Conservation (phyloP, 1,140 invertebrate species). For the Homalodisca vitripennis region DNA sequence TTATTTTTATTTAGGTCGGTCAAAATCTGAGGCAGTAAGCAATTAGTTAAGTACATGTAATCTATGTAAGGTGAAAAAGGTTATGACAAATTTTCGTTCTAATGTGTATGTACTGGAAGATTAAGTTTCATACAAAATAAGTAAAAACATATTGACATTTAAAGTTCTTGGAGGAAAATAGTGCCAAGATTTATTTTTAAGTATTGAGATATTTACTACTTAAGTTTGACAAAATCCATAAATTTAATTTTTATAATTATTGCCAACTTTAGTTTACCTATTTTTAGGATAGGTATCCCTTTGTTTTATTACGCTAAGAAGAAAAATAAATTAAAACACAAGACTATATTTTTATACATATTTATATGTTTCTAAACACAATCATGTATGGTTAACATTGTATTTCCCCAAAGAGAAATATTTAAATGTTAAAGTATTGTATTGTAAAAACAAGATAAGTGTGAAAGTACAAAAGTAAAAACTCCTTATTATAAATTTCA, state of each 20-base stretch:
- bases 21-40: no score
- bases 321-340: background rate
- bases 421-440: background rate
- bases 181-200: background rate
- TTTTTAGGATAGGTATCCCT: background rate
- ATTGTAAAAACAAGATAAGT: background rate
- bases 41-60: no score
- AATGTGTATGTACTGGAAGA: no score
- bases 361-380: background rate
- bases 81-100: no score
- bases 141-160: background rate
- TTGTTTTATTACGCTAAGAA: background rate
- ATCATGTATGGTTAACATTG: conserved; percentile 1
- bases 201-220: background rate
- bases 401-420: conserved; percentile 1
- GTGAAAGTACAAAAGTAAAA: background rate
- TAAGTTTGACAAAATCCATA: background rate
- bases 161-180: background rate
- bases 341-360: background rate
- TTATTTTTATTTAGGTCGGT: no score
- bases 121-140: no score
- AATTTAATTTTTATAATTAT: background rate
- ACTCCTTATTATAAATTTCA: background rate
- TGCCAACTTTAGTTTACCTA: background rate
- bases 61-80: no score